phyloP scores from a whole-genome alignment of 2,797 vertebrate genomes.

The Philypnodon macrostomus region DNA sequence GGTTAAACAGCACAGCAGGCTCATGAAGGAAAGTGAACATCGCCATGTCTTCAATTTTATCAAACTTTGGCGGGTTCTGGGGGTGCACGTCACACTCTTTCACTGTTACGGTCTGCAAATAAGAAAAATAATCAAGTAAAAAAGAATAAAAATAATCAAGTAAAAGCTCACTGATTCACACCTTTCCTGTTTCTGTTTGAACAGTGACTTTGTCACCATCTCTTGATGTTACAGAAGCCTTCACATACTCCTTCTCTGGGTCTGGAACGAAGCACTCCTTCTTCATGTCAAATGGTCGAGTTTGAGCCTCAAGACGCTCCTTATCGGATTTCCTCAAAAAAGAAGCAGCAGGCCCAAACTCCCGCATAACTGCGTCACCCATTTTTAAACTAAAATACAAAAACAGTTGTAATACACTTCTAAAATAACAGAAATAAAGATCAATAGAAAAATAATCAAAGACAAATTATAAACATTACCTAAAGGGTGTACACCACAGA shows the following conservation, averaged over 20 bases:
- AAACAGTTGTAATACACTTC: too few relatives aligned
- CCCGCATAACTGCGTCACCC: conserved; percentile 78
- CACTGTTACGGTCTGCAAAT: conserved; percentile 70
- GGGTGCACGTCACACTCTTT: conserved; percentile 78
- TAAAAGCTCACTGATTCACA: conserved; percentile 45
- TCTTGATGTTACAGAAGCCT: conserved; percentile 79
- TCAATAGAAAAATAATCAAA: background rate
- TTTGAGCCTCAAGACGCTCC: conserved; percentile 86
- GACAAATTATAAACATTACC: background rate
- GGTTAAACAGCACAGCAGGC: conserved; percentile 80
- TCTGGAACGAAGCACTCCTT: conserved; percentile 88
- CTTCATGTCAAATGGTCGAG: conserved; percentile 88
- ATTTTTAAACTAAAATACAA: conserved; percentile 57
- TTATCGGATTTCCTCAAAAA: conserved; percentile 86
- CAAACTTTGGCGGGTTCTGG: conserved; percentile 85
- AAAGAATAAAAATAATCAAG: too few relatives aligned
- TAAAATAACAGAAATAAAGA: too few relatives aligned
- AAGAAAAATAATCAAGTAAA: background rate
- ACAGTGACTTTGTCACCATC: conserved; percentile 88
- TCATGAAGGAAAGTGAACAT: conserved; percentile 86
- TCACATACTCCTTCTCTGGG: conserved; percentile 82
- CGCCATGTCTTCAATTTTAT: conserved; percentile 88
- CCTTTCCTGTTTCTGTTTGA: conserved; percentile 82
- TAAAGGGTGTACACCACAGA: background rate
- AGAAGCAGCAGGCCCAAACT: conserved; percentile 84